Conservation (phyloP, 2,888 invertebrate species). For the Ctenicera cuprea region DNA sequence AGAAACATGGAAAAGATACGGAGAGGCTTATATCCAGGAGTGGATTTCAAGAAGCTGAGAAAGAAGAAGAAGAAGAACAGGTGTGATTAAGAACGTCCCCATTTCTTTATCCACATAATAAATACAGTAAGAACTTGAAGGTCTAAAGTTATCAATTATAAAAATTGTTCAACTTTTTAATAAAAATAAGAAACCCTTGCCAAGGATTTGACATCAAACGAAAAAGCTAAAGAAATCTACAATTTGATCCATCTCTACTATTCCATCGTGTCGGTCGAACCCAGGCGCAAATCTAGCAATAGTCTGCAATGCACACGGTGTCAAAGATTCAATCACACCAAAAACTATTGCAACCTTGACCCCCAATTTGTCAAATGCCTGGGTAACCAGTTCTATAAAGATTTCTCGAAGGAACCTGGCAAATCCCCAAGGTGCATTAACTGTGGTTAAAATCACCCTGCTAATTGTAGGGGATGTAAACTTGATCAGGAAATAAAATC, state of each 20-base stretch:
- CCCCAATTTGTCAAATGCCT: slow-evolving; percentile 5
- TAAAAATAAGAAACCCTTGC: neutral
- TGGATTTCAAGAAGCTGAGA: no score
- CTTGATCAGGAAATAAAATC: neutral
- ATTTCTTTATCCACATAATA: neutral
- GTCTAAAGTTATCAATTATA: neutral
- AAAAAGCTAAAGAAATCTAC: slow-evolving; percentile 2
- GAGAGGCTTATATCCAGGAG: no score
- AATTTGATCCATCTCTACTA: neutral
- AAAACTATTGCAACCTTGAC: neutral
- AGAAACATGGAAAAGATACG: no score
- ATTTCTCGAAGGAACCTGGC: neutral
- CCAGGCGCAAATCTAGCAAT: neutral
- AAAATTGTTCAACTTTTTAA: neutral
- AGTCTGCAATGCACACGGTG: slow-evolving; percentile 1
- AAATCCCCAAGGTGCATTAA: neutral
- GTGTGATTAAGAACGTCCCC: neutral
- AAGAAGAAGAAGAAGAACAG: no score
- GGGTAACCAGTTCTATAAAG: neutral
- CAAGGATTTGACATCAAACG: neutral
- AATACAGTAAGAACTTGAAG: neutral
- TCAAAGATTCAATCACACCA: neutral
- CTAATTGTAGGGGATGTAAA: slow-evolving; percentile 1
- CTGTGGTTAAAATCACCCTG: neutral
- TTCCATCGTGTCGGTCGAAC: neutral